These are phyloP conservation scores for Aphodius sticticus DNA, from an alignment of 2,888 invertebrate species.

Conservation along the genomic window DNA sequence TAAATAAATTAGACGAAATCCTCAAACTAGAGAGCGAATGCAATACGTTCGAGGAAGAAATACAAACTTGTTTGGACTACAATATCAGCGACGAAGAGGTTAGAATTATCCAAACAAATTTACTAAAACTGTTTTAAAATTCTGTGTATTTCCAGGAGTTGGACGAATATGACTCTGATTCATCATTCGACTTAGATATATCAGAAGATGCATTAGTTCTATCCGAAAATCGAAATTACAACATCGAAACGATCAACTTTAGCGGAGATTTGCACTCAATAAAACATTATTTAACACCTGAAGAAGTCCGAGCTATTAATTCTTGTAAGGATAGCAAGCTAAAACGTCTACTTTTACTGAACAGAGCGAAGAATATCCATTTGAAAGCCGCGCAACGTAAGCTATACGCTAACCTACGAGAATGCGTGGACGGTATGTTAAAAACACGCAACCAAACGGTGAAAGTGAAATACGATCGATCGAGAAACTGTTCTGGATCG, in stretches of 20 bases:
- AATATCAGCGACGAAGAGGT: conserved; percentile 36
- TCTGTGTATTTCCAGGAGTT: conserved; percentile 27
- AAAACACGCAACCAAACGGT: conserved; percentile 31
- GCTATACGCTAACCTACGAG: conserved; percentile 44
- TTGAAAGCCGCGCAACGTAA: conserved; percentile 46
- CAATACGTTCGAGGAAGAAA: conserved; percentile 34
- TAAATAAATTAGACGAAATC: conserved; percentile 31
- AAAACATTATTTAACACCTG: conserved; percentile 40
- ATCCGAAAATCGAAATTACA: conserved; percentile 21
- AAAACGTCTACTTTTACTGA: conserved; percentile 46
- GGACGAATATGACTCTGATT: conserved; percentile 31
- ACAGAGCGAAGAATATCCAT: conserved; percentile 48
- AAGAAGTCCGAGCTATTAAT: conserved; percentile 47
- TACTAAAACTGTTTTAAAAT: neutral
- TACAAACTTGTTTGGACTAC: conserved; percentile 33
- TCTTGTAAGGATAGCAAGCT: conserved; percentile 46
- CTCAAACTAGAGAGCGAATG: conserved; percentile 29
- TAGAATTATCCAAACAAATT: conserved; percentile 21
- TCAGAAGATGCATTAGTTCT: conserved; percentile 21
- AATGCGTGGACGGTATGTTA: conserved; percentile 43
- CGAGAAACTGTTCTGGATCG: conserved; percentile 38
- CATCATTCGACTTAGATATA: conserved; percentile 27
- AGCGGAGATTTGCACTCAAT: conserved; percentile 28
- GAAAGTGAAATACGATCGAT: conserved; percentile 12
- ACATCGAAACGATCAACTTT: conserved; percentile 30